Conservation (phyloP, 1,140 invertebrate species). For the Oreohelix idahoensis region DNA sequence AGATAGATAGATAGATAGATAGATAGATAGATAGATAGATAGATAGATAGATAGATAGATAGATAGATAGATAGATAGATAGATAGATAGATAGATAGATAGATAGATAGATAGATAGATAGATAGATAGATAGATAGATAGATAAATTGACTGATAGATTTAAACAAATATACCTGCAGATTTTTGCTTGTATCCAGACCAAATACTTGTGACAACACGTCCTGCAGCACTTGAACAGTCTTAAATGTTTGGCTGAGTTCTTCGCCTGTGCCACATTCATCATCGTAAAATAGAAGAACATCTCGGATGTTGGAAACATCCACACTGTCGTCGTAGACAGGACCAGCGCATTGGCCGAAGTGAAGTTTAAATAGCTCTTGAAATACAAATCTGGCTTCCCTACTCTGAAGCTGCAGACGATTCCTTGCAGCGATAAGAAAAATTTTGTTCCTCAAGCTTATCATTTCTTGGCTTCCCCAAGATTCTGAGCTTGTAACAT, state of each 20-base stretch:
- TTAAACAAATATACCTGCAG: too few species aligned
- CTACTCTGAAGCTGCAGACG: background rate
- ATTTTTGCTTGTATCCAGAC: constrained; percentile 1
- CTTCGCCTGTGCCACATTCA: background rate
- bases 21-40: too few species aligned
- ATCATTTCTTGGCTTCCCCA: background rate
- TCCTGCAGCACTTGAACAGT: too few species aligned
- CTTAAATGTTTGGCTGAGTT: background rate
- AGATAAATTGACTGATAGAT: too few species aligned
- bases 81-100: too few species aligned
- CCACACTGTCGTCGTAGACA: background rate
- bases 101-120: too few species aligned
- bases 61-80: too few species aligned
- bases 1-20: too few species aligned
- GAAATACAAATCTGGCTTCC: background rate
- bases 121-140: background rate
- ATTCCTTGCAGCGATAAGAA: background rate
- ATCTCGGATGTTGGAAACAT: background rate
- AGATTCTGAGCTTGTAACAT: background rate
- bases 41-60: too few species aligned
- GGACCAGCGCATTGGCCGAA: background rate
- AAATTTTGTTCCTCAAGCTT: background rate
- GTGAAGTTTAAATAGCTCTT: background rate
- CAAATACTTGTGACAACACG: too few species aligned
- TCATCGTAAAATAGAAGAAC: constrained; percentile 13